Evolutionary conservation across 2,113 vertebrate species (phyloP), one percentile per base, ranked within the genome.

Genomic region (Gasterosteus aculeatus): DNA sequence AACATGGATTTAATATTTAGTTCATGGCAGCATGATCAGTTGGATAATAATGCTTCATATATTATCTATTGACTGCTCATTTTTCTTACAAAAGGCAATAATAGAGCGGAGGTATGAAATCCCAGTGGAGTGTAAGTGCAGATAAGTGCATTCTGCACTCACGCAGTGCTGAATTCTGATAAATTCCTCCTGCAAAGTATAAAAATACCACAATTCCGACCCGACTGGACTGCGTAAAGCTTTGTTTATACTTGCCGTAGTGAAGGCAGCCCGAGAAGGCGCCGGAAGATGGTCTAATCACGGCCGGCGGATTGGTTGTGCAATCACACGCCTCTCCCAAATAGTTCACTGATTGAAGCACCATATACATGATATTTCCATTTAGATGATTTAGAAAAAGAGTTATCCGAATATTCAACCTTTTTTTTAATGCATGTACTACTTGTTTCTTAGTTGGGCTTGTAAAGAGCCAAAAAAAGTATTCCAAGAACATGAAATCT

Each of bases 1-100:
- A 88, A 89, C 81, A 87, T 87, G 82, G 77, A 85, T 91, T 82
- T 85, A 82, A 89, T 91, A 81, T 87, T 79, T 59, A 79, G 73
- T 19, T 47, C 71, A 53, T 70, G 66, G 74, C 76, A 33, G 53
- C 38, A 35, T 31, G 75, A 85, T 89, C 66, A 87, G 85, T 88
- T 84, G 7, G 29, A 75, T 72, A 79, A 78, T 79, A 85, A 79
- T 58, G 61, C 47, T 72, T 89, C 76, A 85, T 81, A 81, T 83
- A 78, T 77, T 82, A 79, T 81, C 69, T 64, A 75, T 85, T 73
- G 80, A 72, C 82, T 69, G 78, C 78, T 87, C 74, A 76, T 85
- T 91, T 88, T 85, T 92, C 82, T 83, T 60, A 62, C 61, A 67
- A 64, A 85, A 61, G 33, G 49, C 56, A 79, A 74, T 78, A 90